Percentiles rank a stretch among this genome's conserved stretches.
Conservation (phyloP, 2,113 vertebrate genomes). For the Odobenus rosmarus region DNA sequence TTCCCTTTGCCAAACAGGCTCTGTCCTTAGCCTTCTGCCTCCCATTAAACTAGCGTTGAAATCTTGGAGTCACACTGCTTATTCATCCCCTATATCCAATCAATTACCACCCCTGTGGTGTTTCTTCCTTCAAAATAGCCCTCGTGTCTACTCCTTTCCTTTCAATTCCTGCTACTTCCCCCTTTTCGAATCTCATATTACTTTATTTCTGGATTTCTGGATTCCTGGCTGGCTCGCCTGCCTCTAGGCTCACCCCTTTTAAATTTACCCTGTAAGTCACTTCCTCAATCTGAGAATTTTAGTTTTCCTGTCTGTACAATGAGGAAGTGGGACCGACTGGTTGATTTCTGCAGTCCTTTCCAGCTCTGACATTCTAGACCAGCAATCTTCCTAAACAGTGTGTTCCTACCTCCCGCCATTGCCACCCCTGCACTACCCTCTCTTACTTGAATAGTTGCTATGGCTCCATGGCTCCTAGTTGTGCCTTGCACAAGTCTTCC, state of each 20-base stretch:
- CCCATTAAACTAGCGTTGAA: conserved; percentile 50
- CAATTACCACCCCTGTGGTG: conserved; percentile 46
- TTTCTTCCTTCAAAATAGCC: conserved; percentile 67
- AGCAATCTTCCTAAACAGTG: background rate
- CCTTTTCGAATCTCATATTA: background rate
- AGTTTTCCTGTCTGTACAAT: conserved; percentile 19
- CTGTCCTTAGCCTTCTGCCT: conserved; percentile 32
- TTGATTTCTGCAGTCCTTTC: conserved; percentile 39
- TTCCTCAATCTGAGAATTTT: conserved; percentile 42
- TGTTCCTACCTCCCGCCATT: background rate
- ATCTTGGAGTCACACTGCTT: conserved; percentile 61
- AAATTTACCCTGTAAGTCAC: conserved; percentile 10
- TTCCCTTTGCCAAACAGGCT: conserved; percentile 23
- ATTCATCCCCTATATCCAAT: conserved; percentile 51
- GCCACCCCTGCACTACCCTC: background rate
- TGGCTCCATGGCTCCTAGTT: background rate
- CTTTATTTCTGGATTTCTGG: conserved; percentile 54
- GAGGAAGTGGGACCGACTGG: background rate
- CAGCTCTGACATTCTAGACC: background rate
- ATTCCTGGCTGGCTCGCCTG: conserved; percentile 50
- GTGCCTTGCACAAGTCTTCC: background rate
- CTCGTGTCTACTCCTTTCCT: background rate
- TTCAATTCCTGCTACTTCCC: conserved; percentile 26
- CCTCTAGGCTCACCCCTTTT: background rate
- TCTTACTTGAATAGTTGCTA: background rate